A percentile compares a stretch with the other conserved stretches of the same genome.
Evolutionary conservation across 1,140 invertebrate genomes (phyloP).

Genomic region (Drosophila jambulina): DNA sequence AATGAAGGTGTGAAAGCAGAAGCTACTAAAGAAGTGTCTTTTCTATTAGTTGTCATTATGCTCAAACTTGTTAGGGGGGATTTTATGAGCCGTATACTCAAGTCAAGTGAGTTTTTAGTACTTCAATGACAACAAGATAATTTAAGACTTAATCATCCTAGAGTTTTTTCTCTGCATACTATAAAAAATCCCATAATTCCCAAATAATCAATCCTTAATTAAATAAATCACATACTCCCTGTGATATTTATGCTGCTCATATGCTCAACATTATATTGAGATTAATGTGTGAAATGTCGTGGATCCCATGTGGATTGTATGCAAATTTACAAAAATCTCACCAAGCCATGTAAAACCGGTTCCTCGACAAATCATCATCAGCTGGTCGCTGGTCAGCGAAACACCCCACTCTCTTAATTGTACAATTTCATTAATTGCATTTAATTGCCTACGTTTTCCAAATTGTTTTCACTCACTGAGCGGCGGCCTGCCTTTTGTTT

Average conservation of each 20-base stretch:
- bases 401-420: slow-evolving; percentile 60
- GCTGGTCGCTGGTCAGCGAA: slow-evolving; percentile 25
- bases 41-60: slow-evolving; percentile 10
- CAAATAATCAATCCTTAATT: neutral
- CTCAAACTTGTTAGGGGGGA: neutral
- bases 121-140: too few relatives aligned
- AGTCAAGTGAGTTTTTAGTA: neutral
- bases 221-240: neutral
- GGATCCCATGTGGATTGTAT: slow-evolving; percentile 11
- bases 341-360: slow-evolving; percentile 14
- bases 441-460: slow-evolving; percentile 73
- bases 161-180: neutral
- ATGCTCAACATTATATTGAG: neutral
- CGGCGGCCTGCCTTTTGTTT: slow-evolving; percentile 41
- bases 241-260: neutral
- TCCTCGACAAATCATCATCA: slow-evolving; percentile 43
- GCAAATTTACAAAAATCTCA: slow-evolving; percentile 19
- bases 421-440: slow-evolving; percentile 79
- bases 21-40: slow-evolving; percentile 1
- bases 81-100: neutral
- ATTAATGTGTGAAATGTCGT: slow-evolving; percentile 1
- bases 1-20: slow-evolving; percentile 12
- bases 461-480: slow-evolving; percentile 43
- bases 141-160: too few relatives aligned
- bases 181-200: neutral